Evolutionary conservation across 2,797 vertebrate species (phyloP).

Genomic region (Catamblyrhynchus diadema): DNA sequence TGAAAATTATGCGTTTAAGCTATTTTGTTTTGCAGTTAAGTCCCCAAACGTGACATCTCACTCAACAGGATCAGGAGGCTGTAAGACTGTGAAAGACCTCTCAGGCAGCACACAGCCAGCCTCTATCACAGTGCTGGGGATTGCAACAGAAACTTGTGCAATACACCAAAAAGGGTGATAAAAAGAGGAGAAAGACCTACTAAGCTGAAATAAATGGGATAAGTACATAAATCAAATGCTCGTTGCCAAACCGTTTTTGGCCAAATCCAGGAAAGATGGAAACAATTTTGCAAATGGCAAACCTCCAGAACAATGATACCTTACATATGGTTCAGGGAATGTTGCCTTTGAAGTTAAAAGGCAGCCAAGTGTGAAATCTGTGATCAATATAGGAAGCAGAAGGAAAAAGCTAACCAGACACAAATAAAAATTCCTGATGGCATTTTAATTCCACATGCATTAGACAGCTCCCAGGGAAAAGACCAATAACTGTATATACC

Average conservation of each 20-base stretch:
- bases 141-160: background rate
- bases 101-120: background rate
- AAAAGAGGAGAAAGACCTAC: background rate
- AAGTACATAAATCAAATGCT: background rate
- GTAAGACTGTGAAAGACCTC: background rate
- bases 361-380: conserved; percentile 10
- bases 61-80: background rate
- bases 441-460: background rate
- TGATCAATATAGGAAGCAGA: conserved; percentile 12
- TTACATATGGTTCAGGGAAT: conserved; percentile 2
- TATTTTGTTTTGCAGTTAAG: background rate
- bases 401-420: conserved; percentile 25
- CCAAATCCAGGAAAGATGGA: conserved; percentile 25
- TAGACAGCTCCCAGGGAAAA: background rate
- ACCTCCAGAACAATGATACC: conserved; percentile 10
- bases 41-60: background rate
- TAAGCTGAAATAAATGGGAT: background rate
- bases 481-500: background rate
- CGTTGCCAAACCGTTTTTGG: background rate
- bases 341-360: conserved; percentile 28
- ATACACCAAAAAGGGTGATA: background rate
- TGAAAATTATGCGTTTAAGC: background rate
- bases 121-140: rapidly evolving
- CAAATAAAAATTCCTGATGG: background rate
- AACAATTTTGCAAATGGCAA: conserved; percentile 15